Conservation (phyloP, 2,888 invertebrate genomes). For the Boloria selene region DNA sequence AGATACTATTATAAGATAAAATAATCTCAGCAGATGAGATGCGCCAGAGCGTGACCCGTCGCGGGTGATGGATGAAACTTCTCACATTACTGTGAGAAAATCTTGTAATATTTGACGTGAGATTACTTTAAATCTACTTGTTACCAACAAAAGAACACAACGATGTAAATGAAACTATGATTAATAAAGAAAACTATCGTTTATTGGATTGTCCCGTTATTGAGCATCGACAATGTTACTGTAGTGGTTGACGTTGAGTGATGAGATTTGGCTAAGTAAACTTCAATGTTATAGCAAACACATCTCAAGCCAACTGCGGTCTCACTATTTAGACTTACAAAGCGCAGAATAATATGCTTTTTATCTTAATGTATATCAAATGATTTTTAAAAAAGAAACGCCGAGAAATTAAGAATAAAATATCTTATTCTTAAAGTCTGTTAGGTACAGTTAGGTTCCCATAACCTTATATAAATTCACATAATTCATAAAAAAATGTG, state of each 20-base stretch:
- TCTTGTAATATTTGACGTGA: conserved; percentile 42
- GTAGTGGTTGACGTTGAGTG: not conserved
- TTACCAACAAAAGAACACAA: conserved; percentile 31
- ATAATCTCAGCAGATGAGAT: conserved; percentile 34
- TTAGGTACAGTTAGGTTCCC: conserved; percentile 40
- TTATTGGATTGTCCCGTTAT: conserved; percentile 26
- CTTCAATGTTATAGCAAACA: conserved; percentile 4
- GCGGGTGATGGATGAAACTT: conserved; percentile 44
- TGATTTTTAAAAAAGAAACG: too few relatives aligned
- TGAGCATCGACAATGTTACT: not conserved
- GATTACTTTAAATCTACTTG: conserved; percentile 33
- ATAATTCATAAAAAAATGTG: conserved; percentile 43
- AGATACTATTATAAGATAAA: conserved; percentile 14
- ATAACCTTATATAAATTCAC: conserved; percentile 39
- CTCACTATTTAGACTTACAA: conserved; percentile 33
- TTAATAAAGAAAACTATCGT: conserved; percentile 22
- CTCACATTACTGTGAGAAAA: conserved; percentile 53
- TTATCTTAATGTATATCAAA: conserved; percentile 45
- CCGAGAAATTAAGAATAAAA: too few relatives aligned
- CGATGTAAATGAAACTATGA: conserved; percentile 25
- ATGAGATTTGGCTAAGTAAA: not conserved
- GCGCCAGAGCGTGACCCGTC: conserved; percentile 45
- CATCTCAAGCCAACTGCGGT: conserved; percentile 4
- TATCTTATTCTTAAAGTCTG: conserved; percentile 30
- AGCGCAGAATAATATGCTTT: conserved; percentile 1